Percentiles rank a stretch among this genome's conserved stretches.
These are phyloP conservation scores for Theocolax elegans DNA, from an alignment of 1,140 invertebrate species.

Conservation along the genomic window DNA sequence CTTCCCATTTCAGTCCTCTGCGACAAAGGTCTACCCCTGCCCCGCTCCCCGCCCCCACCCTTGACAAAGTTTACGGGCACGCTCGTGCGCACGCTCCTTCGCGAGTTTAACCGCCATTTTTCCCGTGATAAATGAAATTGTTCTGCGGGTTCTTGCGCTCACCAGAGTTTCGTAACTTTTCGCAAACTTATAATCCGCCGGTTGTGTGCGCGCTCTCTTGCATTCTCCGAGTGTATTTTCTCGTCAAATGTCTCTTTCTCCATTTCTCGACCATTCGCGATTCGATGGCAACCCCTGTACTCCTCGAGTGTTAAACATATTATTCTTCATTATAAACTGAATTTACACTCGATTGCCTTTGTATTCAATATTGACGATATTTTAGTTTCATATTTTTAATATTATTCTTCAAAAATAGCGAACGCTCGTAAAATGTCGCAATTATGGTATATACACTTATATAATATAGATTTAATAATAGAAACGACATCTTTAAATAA, in stretches of 20 bases:
- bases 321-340: too few species aligned
- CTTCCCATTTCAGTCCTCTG: neutral
- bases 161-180: conserved; percentile 42
- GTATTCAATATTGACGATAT: too few species aligned
- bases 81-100: conserved; percentile 33
- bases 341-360: too few species aligned
- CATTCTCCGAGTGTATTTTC: conserved; percentile 16
- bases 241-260: neutral
- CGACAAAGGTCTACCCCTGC: neutral
- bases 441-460: too few species aligned
- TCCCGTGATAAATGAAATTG: conserved; percentile 63
- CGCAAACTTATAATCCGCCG: conserved; percentile 43
- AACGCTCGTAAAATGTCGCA: too few species aligned
- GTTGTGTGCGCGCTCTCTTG: neutral
- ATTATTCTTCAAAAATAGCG: too few species aligned
- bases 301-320: too few species aligned
- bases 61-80: conserved; percentile 48
- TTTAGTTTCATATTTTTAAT: too few species aligned
- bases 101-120: conserved; percentile 59
- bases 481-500: too few species aligned
- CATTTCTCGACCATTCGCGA: too few species aligned
- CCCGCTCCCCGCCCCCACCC: neutral
- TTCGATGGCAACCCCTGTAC: too few species aligned
- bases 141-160: conserved; percentile 43
- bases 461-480: too few species aligned